Conservation (phyloP, 2,888 invertebrate genomes). For the Scaptomyza cyrtandrae region DNA sequence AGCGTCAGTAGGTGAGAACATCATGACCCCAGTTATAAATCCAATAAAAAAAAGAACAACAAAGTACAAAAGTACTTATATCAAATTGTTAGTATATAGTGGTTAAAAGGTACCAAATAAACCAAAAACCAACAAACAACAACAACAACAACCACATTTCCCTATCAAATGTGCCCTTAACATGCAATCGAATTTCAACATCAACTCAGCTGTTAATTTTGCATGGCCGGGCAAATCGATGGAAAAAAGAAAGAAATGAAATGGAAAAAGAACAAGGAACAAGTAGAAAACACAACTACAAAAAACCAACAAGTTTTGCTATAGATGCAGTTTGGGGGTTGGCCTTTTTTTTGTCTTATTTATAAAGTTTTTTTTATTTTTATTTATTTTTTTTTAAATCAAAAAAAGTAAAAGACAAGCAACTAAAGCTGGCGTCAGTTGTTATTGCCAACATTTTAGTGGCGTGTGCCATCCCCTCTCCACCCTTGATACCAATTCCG, state of each 20-base stretch:
- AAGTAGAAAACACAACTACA: neutral
- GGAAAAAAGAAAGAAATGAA: conserved; percentile 22
- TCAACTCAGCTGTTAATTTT: conserved; percentile 66
- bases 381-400: conserved; percentile 15
- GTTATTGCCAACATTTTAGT: conserved; percentile 70
- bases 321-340: conserved; percentile 41
- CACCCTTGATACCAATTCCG: neutral
- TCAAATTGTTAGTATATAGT: neutral
- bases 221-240: conserved; percentile 48
- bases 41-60: conserved; percentile 48
- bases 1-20: conserved; percentile 46
- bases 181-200: conserved; percentile 68
- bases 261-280: neutral
- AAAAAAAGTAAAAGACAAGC: conserved; percentile 24
- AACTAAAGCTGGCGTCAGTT: conserved; percentile 56
- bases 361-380: neutral
- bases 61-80: conserved; percentile 11
- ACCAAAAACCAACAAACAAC: conserved; percentile 2
- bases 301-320: conserved; percentile 55
- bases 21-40: conserved; percentile 38
- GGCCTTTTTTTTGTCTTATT: conserved; percentile 18
- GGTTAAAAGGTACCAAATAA: conserved; percentile 15
- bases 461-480: conserved; percentile 5
- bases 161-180: conserved; percentile 48
- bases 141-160: neutral